Evolutionary conservation across 2,797 vertebrate genomes (phyloP), one percentile per base, ranked within the genome.

Genomic region (Acanthurus leucopareius): DNA sequence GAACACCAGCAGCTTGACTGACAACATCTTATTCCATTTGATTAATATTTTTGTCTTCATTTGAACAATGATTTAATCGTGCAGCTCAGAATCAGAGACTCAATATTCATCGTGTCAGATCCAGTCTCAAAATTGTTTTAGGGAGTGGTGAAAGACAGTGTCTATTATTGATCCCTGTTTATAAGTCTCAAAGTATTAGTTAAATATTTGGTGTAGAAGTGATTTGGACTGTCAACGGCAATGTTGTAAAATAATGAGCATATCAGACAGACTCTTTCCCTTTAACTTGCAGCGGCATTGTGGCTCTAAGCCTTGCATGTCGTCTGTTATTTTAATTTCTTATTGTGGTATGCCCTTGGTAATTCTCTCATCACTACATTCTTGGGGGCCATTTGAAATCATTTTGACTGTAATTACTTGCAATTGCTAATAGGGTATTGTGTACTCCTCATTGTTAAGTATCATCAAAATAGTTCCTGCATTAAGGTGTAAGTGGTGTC

Each of bases 231-330:
- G 60, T 83, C 73, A 59, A 63, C 2, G 51, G 65, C 47, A 75
- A 61, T 81, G 59, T 82, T 78, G 63, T 74, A 77, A 80, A 67
- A 86, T 89, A 86, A 87, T 89, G 62, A 85, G 68, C 48, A 67
- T 75, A 86, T 83, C 75, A 82, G 82, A 80, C 47, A 61, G 48
- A 67, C 52, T 20, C 48, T 77, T 83, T 82, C 67, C 69, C 32
- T 83, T 81, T 74, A 72, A 72, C 64, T 79, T 75, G 53, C 57
- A 74, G 17, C 63, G 52, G 20, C 38, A 19, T 8, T 58, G 40
- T 74, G 59, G 38, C 69, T 78, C 65, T 45, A n/a, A 71, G 81
- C 28, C 45, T 73, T 62, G 42, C 58, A 45, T 65, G 44, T 67
- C 60, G 70, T 79, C 64, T 80, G 61, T 48, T 62, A 42, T 80